phyloP scores from a whole-genome alignment of 2,113 vertebrate species.

The Bothrops jararaca region DNA sequence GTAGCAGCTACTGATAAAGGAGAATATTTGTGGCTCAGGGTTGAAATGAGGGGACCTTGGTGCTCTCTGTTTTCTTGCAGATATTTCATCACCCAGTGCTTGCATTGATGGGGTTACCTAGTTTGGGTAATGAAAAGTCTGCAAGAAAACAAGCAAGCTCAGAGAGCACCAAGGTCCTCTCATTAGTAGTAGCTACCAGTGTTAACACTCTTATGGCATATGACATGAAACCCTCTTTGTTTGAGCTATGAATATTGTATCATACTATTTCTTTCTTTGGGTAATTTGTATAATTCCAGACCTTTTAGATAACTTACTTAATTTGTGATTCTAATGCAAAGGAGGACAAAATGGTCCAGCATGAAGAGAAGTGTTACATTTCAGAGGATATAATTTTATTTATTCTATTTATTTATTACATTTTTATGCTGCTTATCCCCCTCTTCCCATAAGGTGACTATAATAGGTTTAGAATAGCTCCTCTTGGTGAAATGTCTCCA shows the following conservation, averaged over 20 bases:
- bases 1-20: not conserved
- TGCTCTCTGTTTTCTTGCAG: not conserved
- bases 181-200: not conserved
- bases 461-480: not conserved
- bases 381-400: not conserved
- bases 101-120: not conserved
- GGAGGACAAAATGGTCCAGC: not conserved
- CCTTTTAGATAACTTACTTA: not conserved
- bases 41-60: not conserved
- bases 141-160: not conserved
- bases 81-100: not conserved
- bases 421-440: not conserved
- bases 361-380: not conserved
- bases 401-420: not conserved
- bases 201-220: not conserved
- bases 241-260: not conserved
- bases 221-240: not conserved
- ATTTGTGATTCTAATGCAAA: not conserved
- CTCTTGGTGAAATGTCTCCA: not conserved
- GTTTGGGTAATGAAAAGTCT: not conserved
- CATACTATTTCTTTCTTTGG: not conserved
- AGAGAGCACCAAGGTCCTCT: not conserved
- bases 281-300: not conserved
- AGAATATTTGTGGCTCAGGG: not conserved
- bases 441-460: too few species aligned